Conservation (phyloP, 2,888 invertebrate genomes). For the Bellardia pandia region DNA sequence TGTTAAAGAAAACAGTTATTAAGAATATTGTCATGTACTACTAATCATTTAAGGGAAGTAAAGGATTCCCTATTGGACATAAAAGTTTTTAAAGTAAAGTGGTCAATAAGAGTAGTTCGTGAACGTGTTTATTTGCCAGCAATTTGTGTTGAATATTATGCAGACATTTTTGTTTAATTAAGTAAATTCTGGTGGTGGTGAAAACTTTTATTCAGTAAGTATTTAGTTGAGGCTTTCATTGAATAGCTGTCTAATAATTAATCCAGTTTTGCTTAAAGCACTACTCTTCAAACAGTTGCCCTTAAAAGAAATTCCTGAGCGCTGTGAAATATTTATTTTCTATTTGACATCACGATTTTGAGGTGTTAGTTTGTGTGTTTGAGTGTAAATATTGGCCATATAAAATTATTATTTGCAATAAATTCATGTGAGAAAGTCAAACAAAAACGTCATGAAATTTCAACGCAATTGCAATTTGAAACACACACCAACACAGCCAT, state of each 20-base stretch:
- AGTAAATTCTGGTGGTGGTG: too few species aligned
- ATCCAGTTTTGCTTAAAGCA: not conserved
- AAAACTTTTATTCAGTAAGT: too few species aligned
- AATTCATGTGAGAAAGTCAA: not conserved
- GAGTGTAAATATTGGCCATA: not conserved
- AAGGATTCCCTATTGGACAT: not conserved
- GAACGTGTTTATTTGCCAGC: too few species aligned
- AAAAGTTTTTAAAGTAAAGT: not conserved
- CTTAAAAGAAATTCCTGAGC: not conserved
- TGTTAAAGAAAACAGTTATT: not conserved
- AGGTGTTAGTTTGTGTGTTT: not conserved
- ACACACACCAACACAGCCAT: not conserved
- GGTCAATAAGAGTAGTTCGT: not conserved
- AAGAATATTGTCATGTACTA: not conserved
- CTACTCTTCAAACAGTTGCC: not conserved
- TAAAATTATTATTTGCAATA: not conserved
- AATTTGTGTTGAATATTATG: not conserved
- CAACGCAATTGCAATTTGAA: not conserved
- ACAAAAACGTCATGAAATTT: not conserved
- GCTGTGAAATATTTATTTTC: not conserved
- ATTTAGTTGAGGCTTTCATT: too few species aligned
- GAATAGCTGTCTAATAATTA: not conserved
- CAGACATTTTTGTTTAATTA: not conserved
- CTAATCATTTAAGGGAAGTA: not conserved
- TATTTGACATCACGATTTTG: not conserved